These are phyloP conservation scores for Alfaro cultratus DNA, from an alignment of 2,797 vertebrate genomes.

Conservation along the genomic window DNA sequence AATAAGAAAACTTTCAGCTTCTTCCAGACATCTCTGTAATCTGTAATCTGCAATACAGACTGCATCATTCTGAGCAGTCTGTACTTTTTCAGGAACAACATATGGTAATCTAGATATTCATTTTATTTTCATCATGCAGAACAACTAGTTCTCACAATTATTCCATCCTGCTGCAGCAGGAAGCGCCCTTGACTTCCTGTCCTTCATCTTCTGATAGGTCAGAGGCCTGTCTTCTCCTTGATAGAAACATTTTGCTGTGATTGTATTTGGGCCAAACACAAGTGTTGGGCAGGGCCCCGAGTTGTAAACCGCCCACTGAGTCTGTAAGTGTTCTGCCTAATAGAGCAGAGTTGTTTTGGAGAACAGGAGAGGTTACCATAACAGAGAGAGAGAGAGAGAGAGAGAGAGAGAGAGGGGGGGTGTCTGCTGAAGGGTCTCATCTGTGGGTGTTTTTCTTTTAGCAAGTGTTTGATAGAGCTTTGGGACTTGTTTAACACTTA, in stretches of 20 bases:
- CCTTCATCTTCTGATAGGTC: constrained; percentile 53
- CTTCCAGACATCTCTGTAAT: constrained; percentile 16
- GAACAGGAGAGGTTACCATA: constrained; percentile 72
- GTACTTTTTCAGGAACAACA: neutral
- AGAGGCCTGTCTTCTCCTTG: constrained; percentile 54
- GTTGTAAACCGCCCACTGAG: constrained; percentile 51
- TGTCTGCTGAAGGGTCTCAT: constrained; percentile 40
- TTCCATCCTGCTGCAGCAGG: constrained; percentile 59
- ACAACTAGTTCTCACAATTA: constrained; percentile 17
- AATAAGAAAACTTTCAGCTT: constrained; percentile 12
- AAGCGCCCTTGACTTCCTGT: constrained; percentile 70
- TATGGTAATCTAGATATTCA: neutral
- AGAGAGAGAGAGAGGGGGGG: constrained; percentile 31
- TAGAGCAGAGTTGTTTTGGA: constrained; percentile 69
- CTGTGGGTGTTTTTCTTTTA: constrained; percentile 61
- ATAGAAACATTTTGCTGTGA: constrained; percentile 64
- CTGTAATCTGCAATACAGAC: neutral
- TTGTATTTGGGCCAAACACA: constrained; percentile 48
- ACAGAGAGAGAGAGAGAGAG: constrained; percentile 49
- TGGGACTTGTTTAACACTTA: constrained; percentile 39
- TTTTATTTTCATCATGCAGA: neutral
- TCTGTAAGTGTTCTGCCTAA: constrained; percentile 52
- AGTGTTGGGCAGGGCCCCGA: constrained; percentile 35
- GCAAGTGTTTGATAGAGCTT: constrained; percentile 50
- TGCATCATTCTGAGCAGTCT: neutral